Evolutionary conservation across 2,113 vertebrate genomes (phyloP).

Genomic region (Tautogolabrus adspersus): DNA sequence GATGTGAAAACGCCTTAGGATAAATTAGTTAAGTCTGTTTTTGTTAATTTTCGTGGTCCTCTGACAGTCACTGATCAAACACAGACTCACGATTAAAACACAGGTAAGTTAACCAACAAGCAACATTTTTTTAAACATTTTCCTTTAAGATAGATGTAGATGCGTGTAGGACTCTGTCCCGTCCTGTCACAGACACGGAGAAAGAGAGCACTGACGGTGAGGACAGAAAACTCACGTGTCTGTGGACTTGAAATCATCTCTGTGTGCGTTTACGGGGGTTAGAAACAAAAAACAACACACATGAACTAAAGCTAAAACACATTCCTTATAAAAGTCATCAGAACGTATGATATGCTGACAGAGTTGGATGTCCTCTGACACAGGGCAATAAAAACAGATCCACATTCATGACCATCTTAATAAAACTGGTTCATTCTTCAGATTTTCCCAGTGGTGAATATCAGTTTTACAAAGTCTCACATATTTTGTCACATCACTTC

Average conservation of each 20-base stretch:
- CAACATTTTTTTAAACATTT: background rate
- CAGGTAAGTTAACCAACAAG: conserved; percentile 38
- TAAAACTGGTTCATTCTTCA: no score
- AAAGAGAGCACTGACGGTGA: conserved; percentile 28
- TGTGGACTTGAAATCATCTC: conserved; percentile 55
- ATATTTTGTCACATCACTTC: no score
- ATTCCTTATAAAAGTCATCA: conserved; percentile 19
- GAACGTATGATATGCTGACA: no score
- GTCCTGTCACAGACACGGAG: conserved; percentile 37
- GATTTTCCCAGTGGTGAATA: no score
- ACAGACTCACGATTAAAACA: background rate
- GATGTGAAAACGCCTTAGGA: no score
- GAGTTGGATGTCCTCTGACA: no score
- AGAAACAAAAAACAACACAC: conserved; percentile 48
- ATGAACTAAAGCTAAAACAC: conserved; percentile 48
- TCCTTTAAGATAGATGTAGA: conserved; percentile 49
- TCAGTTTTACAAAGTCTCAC: no score
- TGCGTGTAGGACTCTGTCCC: conserved; percentile 39
- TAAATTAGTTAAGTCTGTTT: no score
- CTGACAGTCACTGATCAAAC: background rate
- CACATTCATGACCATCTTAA: no score
- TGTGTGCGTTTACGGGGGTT: conserved; percentile 67
- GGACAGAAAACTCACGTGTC: conserved; percentile 67
- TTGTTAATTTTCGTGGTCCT: background rate
- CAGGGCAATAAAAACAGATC: no score